Conservation (phyloP, 2,797 vertebrate species). For the Ibycter americanus region DNA sequence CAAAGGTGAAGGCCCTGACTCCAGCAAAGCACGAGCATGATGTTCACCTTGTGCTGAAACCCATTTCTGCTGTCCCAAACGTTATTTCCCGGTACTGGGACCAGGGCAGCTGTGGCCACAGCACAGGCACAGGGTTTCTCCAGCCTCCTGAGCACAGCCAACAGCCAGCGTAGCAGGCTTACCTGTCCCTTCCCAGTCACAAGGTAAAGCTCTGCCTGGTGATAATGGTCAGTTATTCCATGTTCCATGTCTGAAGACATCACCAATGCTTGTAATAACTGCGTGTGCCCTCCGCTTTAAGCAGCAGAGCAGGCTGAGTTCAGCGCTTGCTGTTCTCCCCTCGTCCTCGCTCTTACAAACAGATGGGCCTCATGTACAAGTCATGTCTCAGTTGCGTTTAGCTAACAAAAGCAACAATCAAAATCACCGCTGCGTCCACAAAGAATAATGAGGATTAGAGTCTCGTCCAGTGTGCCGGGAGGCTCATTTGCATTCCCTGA, state of each 20-base stretch:
- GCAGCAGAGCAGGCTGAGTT: background rate
- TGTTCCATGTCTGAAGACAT: background rate
- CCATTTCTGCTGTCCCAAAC: background rate
- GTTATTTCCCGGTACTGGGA: background rate
- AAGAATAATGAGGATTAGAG: conserved; percentile 34
- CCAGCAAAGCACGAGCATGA: background rate
- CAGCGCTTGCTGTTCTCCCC: background rate
- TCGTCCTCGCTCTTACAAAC: background rate
- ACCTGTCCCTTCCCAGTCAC: background rate
- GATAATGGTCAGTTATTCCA: background rate
- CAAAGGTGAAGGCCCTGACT: background rate
- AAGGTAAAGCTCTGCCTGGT: background rate
- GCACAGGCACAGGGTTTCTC: background rate
- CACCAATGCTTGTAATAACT: rapidly evolving
- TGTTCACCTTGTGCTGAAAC: background rate
- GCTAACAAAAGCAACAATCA: conserved; percentile 14
- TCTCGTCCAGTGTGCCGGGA: background rate
- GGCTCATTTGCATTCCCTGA: conserved; percentile 15
- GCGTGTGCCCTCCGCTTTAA: rapidly evolving
- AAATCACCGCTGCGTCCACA: background rate
- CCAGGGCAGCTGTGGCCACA: background rate
- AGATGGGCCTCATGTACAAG: background rate
- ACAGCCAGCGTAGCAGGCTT: background rate
- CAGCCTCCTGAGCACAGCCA: background rate
- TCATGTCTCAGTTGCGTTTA: background rate